Evolutionary conservation across 1,140 invertebrate genomes (phyloP).

Genomic region (Cydia strobilella): DNA sequence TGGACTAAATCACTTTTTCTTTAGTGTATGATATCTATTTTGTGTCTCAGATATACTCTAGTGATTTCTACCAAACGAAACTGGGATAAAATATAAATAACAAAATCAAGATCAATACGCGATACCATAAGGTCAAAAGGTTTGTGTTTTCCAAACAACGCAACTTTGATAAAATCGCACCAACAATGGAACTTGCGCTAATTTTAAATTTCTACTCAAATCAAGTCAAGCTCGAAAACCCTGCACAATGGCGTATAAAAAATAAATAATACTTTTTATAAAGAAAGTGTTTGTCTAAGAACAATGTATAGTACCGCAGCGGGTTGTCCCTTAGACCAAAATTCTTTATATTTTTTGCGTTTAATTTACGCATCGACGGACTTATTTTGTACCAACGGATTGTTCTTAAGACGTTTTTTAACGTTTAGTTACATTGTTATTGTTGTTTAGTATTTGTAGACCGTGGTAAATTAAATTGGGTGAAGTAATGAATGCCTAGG

Average conservation of each 20-base stretch:
- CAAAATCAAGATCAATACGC: background rate
- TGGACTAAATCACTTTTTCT: too few relatives aligned
- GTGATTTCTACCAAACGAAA: too few relatives aligned
- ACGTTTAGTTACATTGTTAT: conserved; percentile 68
- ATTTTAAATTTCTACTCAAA: conserved; percentile 58
- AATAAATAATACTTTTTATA: conserved; percentile 65
- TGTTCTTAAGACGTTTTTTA: conserved; percentile 55
- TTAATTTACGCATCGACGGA: conserved; percentile 77
- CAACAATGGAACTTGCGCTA: conserved; percentile 40
- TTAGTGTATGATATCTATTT: too few relatives aligned
- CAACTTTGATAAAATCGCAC: conserved; percentile 50
- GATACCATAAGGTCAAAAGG: conserved; percentile 20
- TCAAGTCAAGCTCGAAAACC: conserved; percentile 71
- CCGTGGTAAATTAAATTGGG: background rate
- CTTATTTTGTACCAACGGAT: conserved; percentile 67
- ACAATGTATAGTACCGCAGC: conserved; percentile 71
- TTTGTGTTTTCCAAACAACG: conserved; percentile 27
- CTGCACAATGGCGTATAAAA: conserved; percentile 63
- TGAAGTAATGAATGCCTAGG: background rate
- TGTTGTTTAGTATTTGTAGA: conserved; percentile 7
- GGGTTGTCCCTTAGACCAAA: conserved; percentile 62
- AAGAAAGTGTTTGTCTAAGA: conserved; percentile 78
- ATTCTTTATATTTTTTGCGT: conserved; percentile 58
- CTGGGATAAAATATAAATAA: too few relatives aligned
- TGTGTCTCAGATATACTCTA: too few relatives aligned